A percentile compares a stretch with the other conserved stretches of the same genome.
phyloP scores from a whole-genome alignment of 2,113 vertebrate species.

The Oncorhynchus keta region DNA sequence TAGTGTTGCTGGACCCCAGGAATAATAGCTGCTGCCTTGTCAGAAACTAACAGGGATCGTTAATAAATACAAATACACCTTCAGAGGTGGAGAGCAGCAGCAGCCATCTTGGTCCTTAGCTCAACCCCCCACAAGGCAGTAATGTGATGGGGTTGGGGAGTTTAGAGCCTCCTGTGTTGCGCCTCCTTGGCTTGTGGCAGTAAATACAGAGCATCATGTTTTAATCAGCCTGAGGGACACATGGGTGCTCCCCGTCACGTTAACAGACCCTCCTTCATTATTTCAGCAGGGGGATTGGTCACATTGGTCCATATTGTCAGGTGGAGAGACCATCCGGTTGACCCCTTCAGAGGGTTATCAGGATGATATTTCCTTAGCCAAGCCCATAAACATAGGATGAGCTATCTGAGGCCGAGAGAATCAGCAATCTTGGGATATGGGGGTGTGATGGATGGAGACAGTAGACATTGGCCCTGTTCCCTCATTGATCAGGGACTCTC shows the following conservation, averaged over 20 bases:
- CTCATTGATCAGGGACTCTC: slow-evolving; percentile 19
- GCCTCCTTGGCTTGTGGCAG: slow-evolving; percentile 59
- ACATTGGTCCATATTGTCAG: slow-evolving; percentile 45
- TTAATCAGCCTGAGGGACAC: slow-evolving; percentile 71
- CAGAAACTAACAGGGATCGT: no score
- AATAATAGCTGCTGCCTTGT: no score
- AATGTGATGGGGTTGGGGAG: slow-evolving; percentile 32
- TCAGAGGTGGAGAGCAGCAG: slow-evolving; percentile 39
- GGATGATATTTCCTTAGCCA: no score
- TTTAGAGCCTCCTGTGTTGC: slow-evolving; percentile 7
- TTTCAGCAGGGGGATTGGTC: slow-evolving; percentile 2
- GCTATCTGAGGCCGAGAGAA: slow-evolving; percentile 6
- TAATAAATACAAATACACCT: neutral
- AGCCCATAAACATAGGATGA: neutral
- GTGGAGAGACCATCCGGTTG: neutral
- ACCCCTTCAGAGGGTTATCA: no score
- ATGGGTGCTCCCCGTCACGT: slow-evolving; percentile 51
- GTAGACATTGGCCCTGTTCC: slow-evolving; percentile 14
- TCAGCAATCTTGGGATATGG: slow-evolving; percentile 38
- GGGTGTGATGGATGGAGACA: slow-evolving; percentile 32
- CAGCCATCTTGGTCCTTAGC: slow-evolving; percentile 40
- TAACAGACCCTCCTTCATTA: slow-evolving; percentile 59
- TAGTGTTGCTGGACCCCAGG: no score
- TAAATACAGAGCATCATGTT: slow-evolving; percentile 64
- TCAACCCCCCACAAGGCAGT: slow-evolving; percentile 38